Conservation (phyloP, 2,113 vertebrate genomes). For the Phainopepla nitens region DNA sequence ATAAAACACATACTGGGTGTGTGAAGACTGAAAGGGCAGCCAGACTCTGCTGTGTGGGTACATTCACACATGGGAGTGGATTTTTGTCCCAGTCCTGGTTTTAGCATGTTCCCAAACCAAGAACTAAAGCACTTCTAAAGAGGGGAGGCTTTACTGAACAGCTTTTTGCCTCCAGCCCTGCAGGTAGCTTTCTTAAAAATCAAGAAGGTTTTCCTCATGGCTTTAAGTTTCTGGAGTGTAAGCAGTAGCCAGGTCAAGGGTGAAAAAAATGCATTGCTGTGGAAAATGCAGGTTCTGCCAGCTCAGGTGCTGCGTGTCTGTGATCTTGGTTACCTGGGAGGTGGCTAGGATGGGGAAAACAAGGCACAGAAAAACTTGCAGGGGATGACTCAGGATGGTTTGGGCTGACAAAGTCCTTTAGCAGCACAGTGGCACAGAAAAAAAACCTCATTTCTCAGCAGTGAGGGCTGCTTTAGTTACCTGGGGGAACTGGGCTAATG, state of each 20-base stretch:
- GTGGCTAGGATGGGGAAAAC: neutral
- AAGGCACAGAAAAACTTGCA: neutral
- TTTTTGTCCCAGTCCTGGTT: neutral
- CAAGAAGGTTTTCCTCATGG: neutral
- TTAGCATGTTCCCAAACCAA: neutral
- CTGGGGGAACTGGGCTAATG: neutral
- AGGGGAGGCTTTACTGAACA: neutral
- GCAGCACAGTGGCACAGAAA: neutral
- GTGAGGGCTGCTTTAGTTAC: neutral
- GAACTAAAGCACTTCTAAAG: neutral
- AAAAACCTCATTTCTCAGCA: neutral
- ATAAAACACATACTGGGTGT: neutral
- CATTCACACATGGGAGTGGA: neutral
- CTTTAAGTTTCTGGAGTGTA: neutral
- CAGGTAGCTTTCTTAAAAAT: neutral
- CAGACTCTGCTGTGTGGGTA: neutral
- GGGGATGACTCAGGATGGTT: neutral
- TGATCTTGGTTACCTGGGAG: neutral
- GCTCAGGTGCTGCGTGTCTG: neutral
- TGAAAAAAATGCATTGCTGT: neutral
- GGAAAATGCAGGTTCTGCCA: neutral
- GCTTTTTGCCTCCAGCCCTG: neutral
- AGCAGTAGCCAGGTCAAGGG: neutral
- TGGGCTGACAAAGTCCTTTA: constrained; percentile 25
- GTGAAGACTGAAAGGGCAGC: neutral